Evolutionary conservation across 2,888 invertebrate genomes (phyloP), one percentile per base, ranked within the genome.

Genomic region (Callimorpha dominula): DNA sequence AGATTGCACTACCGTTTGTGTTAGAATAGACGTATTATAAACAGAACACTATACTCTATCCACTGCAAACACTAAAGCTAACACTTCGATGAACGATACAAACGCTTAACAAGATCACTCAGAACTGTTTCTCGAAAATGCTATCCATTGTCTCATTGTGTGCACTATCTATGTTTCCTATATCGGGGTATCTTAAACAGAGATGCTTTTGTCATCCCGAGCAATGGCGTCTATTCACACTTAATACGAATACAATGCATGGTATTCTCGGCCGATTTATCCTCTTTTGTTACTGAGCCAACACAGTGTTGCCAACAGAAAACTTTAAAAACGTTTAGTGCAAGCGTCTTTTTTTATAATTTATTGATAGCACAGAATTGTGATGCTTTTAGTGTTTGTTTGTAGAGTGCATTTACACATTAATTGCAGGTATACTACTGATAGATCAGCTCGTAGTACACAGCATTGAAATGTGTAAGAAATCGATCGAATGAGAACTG

Each of bases 201-300:
- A 78, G 78, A 85, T 82, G 88, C 88, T 88, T 88, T 89, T 88
- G 89, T 90, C 85, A 81, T 81, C 82, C 79, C 84, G 80, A 82
- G 85, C 86, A 86, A 88, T 81, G 76, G 82, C 85, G 84, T 90
- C 90, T 89, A 89, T 91, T 89, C 88, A 86, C 91, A 88, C 89
- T 87, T 91, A 92, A 91, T 92, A 89, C 89, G 89, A 86, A 85
- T 89, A 92, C 91, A 91, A 92, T 91, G 90, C 91, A 86, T 84
- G 86, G 86, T 84, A 85, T 86, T 87, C 86, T 85, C 88, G 83
- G 84, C 84, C 90, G 89, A 91, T 91, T 91, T 91, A 91, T 88
- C 86, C 86, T 83, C 89, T 88, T 87, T 91, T 88, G 88, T 90
- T 87, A 86, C 85, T 83, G 81, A 86, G 85, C 81, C 78, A 80